Percentiles rank a stretch among this genome's conserved stretches.
phyloP scores from a whole-genome alignment of 2,888 invertebrate genomes.

The Orgyia antiqua region DNA sequence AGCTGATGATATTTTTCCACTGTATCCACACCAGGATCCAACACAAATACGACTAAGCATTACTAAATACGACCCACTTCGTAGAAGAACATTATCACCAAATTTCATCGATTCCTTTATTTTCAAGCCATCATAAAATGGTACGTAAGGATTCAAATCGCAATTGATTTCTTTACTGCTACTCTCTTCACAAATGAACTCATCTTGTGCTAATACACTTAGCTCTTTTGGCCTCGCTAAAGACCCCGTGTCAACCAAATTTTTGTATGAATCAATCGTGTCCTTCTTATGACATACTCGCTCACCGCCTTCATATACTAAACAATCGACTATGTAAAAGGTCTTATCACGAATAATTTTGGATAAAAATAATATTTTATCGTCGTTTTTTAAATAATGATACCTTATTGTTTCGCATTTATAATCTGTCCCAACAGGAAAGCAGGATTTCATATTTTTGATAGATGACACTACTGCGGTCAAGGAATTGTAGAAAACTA shows the following conservation, averaged over 20 bases:
- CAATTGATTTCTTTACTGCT: constrained; percentile 39
- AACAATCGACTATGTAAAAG: constrained; percentile 61
- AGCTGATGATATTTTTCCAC: constrained; percentile 30
- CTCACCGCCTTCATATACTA: constrained; percentile 50
- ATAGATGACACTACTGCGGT: constrained; percentile 42
- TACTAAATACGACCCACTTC: constrained; percentile 38
- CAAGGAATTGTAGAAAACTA: constrained; percentile 41
- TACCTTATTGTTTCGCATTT: constrained; percentile 51
- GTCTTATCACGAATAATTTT: constrained; percentile 44
- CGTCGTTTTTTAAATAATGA: constrained; percentile 51
- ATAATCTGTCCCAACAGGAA: constrained; percentile 26
- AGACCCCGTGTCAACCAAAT: constrained; percentile 50
- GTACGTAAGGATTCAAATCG: constrained; percentile 50
- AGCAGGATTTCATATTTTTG: constrained; percentile 43
- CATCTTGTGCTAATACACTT: constrained; percentile 54
- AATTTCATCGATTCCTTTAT: constrained; percentile 35
- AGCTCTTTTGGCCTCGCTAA: constrained; percentile 48
- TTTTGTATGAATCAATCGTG: constrained; percentile 38
- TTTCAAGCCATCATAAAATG: constrained; percentile 41
- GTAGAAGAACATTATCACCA: constrained; percentile 44
- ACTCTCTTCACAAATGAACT: constrained; percentile 60
- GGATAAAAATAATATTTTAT: constrained; percentile 53
- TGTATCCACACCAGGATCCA: constrained; percentile 54
- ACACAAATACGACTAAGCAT: constrained; percentile 42
- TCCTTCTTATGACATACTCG: constrained; percentile 58